Conservation (phyloP, 2,888 invertebrate species). For the Sinelater perroti region DNA sequence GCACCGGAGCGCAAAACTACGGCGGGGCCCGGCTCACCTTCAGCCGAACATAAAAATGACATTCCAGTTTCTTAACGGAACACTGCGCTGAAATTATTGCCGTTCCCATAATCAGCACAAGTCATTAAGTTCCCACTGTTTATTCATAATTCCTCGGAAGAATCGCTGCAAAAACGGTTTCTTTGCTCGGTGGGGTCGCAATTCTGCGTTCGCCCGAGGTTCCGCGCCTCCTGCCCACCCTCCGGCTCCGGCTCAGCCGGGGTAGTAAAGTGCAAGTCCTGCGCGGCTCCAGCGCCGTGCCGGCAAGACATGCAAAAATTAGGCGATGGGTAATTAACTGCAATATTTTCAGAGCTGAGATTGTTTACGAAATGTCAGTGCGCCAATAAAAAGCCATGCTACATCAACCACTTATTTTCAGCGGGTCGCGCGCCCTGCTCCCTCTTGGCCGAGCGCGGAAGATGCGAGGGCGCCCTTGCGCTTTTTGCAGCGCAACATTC, state of each 20-base stretch:
- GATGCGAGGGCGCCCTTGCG: too few species aligned
- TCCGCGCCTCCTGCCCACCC: conserved; percentile 41
- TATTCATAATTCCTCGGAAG: conserved; percentile 58
- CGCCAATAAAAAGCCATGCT: conserved; percentile 65
- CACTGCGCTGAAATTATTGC: conserved; percentile 57
- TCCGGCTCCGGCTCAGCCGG: conserved; percentile 36
- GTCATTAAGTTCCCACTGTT: conserved; percentile 61
- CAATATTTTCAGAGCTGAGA: conserved; percentile 56
- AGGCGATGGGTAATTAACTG: conserved; percentile 62
- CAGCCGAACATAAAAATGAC: conserved; percentile 53
- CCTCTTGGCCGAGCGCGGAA: too few species aligned
- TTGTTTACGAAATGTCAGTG: conserved; percentile 64
- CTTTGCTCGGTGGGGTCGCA: conserved; percentile 37
- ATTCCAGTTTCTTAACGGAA: conserved; percentile 57
- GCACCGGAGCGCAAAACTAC: conserved; percentile 21
- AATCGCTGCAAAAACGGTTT: conserved; percentile 49
- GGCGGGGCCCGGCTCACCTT: conserved; percentile 45
- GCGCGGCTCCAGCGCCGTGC: conserved; percentile 41
- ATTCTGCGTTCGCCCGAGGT: conserved; percentile 36
- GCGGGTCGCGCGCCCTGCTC: conserved; percentile 3
- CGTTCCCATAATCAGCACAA: conserved; percentile 60
- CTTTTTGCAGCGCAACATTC: conserved; percentile 17
- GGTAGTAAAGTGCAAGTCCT: conserved; percentile 52
- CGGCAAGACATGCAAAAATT: conserved; percentile 53
- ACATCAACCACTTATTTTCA: conserved; percentile 56